phyloP scores from a whole-genome alignment of 2,113 vertebrate genomes.

The Okapia johnstoni region DNA sequence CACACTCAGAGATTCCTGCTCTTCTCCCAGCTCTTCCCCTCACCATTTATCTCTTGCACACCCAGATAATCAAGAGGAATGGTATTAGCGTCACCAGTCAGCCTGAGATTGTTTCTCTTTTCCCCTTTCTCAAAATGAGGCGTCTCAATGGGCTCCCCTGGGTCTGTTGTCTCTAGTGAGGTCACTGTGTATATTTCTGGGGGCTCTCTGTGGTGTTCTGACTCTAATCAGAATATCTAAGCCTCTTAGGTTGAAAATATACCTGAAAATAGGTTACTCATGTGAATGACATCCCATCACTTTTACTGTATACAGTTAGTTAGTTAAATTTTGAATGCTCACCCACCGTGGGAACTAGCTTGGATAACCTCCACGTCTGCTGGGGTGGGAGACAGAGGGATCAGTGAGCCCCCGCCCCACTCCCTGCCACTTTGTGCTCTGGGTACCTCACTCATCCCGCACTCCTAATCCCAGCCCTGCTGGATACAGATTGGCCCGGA shows the following conservation, averaged over 20 bases:
- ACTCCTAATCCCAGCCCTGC: accelerated
- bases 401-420: neutral
- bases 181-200: neutral
- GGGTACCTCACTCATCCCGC: no score
- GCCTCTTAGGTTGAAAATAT: neutral
- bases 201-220: neutral
- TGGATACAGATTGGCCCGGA: neutral
- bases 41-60: neutral
- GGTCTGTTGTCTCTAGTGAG: neutral
- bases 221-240: neutral
- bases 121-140: constrained; percentile 15
- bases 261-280: neutral
- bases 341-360: neutral
- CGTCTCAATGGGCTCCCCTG: neutral
- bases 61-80: neutral
- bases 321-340: neutral
- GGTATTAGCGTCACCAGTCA: neutral
- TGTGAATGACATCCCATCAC: neutral
- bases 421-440: neutral
- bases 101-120: neutral
- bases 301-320: neutral
- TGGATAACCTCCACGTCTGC: no score
- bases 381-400: neutral
- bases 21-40: neutral
- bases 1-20: neutral